A percentile compares a stretch with the other conserved stretches of the same genome.
Evolutionary conservation across 1,140 invertebrate species (phyloP).

Genomic region (Pararge aegeria): DNA sequence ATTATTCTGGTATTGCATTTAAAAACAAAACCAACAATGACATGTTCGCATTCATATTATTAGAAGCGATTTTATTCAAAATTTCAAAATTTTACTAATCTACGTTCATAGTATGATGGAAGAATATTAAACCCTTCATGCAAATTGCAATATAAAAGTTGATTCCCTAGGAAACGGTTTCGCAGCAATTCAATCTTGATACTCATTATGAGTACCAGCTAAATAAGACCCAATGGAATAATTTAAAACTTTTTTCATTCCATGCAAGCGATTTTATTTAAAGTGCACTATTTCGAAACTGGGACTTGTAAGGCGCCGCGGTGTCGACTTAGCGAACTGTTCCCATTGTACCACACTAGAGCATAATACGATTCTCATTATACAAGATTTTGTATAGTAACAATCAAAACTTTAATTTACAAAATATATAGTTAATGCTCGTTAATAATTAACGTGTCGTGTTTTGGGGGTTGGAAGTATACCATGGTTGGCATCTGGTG

Average conservation of each 20-base stretch:
- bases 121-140: neutral
- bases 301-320: slow-evolving; percentile 7
- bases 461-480: too few relatives aligned
- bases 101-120: neutral
- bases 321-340: neutral
- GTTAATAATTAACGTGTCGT: too few relatives aligned
- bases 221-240: slow-evolving; percentile 6
- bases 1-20: too few relatives aligned
- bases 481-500: too few relatives aligned
- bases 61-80: too few relatives aligned
- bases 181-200: neutral
- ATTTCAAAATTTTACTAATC: too few relatives aligned
- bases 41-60: too few relatives aligned
- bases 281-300: slow-evolving; percentile 9
- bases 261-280: slow-evolving; percentile 8
- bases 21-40: too few relatives aligned
- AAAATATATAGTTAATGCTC: too few relatives aligned
- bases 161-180: neutral
- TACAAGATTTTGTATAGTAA: too few relatives aligned
- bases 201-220: neutral
- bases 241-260: slow-evolving; percentile 12
- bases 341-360: neutral
- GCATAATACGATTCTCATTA: too few relatives aligned
- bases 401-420: too few relatives aligned
- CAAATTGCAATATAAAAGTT: neutral